Conservation (phyloP, 2,797 vertebrate genomes). For the Sandelia bainsii region DNA sequence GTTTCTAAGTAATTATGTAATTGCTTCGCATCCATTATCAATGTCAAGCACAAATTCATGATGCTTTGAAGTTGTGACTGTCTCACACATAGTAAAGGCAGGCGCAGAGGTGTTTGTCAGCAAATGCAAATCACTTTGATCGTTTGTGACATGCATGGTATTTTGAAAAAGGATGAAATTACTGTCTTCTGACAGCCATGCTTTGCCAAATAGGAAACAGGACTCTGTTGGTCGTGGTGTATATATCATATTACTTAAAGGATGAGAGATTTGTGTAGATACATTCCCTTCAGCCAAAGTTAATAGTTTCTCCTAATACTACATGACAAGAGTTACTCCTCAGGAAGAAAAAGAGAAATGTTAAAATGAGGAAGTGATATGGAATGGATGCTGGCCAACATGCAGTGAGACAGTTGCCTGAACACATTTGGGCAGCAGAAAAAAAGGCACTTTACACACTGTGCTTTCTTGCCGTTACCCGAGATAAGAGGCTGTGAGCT, state of each 20-base stretch:
- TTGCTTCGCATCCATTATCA: constrained; percentile 25
- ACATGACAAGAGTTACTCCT: constrained; percentile 71
- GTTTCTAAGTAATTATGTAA: constrained; percentile 44
- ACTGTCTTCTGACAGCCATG: constrained; percentile 59
- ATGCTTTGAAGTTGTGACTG: constrained; percentile 47
- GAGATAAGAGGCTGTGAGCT: constrained; percentile 49
- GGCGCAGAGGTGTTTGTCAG: constrained; percentile 62
- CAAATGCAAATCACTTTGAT: constrained; percentile 68
- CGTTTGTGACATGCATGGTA: constrained; percentile 71
- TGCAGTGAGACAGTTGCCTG: constrained; percentile 50
- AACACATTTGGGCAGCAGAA: constrained; percentile 48
- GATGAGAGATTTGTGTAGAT: constrained; percentile 57
- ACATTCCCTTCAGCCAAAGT: constrained; percentile 60
- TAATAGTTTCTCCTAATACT: constrained; percentile 68
- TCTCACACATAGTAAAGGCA: constrained; percentile 50
- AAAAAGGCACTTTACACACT: constrained; percentile 53
- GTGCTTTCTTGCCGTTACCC: constrained; percentile 31
- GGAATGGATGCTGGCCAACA: constrained; percentile 60
- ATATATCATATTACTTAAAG: constrained; percentile 45
- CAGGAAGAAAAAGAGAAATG: constrained; percentile 49
- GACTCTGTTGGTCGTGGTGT: constrained; percentile 41
- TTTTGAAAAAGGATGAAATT: constrained; percentile 72
- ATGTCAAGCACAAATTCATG: constrained; percentile 5
- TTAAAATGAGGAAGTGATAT: constrained; percentile 60
- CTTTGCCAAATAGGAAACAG: constrained; percentile 56